Evolutionary conservation across 2,113 vertebrate genomes (phyloP).

Genomic region (Ramphastos sulfuratus): DNA sequence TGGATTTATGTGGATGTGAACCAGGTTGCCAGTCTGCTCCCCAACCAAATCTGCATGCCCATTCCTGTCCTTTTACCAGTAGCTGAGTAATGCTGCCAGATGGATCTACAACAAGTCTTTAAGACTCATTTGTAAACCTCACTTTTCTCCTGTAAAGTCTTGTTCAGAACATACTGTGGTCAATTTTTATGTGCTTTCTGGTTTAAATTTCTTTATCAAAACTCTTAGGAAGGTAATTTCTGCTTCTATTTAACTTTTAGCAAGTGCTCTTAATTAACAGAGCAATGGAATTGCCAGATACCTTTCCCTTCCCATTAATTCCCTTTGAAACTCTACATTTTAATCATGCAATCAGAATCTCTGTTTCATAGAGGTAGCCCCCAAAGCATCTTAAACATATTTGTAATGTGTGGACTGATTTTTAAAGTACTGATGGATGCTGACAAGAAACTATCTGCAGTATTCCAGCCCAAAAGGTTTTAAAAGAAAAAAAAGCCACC

Average conservation of each 20-base stretch:
- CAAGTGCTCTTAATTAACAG: neutral
- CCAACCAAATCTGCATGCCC: neutral
- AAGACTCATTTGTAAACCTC: neutral
- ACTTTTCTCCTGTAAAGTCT: neutral
- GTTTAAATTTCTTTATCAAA: neutral
- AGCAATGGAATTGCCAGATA: neutral
- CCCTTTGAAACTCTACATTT: neutral
- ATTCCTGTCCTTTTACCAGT: neutral
- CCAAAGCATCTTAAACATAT: neutral
- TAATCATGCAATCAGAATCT: neutral
- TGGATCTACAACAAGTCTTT: neutral
- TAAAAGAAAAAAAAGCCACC: neutral
- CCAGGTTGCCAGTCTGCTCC: neutral
- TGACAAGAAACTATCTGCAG: neutral
- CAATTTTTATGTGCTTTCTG: neutral
- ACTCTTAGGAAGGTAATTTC: neutral
- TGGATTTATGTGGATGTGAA: neutral
- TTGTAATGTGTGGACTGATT: neutral
- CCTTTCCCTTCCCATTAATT: neutral
- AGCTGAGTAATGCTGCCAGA: neutral
- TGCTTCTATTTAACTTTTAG: neutral
- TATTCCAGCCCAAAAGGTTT: neutral
- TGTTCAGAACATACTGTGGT: neutral
- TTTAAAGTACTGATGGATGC: neutral
- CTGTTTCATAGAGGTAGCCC: neutral